Conservation (phyloP, 2,888 invertebrate species). For the Erebia palarica region DNA sequence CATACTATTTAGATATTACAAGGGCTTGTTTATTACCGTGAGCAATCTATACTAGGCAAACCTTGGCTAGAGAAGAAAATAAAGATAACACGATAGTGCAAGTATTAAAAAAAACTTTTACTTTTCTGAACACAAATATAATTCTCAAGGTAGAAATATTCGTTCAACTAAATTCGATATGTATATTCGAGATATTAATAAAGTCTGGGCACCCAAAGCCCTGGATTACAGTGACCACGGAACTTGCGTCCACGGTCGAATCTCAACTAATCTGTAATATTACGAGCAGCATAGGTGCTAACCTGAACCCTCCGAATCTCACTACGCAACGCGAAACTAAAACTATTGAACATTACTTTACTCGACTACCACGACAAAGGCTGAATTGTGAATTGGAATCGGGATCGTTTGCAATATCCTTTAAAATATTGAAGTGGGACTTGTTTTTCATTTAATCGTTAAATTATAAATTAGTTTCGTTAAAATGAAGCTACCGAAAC, state of each 20-base stretch:
- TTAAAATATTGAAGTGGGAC: no score
- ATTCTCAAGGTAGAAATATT: background rate
- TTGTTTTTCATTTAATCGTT: background rate
- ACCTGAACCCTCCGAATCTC: conserved; percentile 59
- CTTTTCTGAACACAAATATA: no score
- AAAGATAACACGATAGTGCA: no score
- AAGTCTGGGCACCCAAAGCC: conserved; percentile 60
- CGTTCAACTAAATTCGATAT: conserved; percentile 20
- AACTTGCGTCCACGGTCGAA: conserved; percentile 60
- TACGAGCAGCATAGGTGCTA: conserved; percentile 72
- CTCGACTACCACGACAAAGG: conserved; percentile 52
- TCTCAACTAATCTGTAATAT: conserved; percentile 77
- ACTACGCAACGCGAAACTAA: conserved; percentile 60
- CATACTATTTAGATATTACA: no score
- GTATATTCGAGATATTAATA: conserved; percentile 48
- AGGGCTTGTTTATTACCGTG: no score
- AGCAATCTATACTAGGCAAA: no score
- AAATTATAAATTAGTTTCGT: background rate
- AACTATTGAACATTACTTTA: conserved; percentile 76
- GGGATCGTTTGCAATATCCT: conserved; percentile 5
- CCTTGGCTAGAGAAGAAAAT: no score
- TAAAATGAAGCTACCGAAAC: background rate
- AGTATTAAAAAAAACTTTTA: no score
- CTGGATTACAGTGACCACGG: conserved; percentile 74
- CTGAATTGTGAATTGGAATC: conserved; percentile 13